Evolutionary conservation across 2,888 invertebrate species (phyloP).

Genomic region (Crepidodera aurea): DNA sequence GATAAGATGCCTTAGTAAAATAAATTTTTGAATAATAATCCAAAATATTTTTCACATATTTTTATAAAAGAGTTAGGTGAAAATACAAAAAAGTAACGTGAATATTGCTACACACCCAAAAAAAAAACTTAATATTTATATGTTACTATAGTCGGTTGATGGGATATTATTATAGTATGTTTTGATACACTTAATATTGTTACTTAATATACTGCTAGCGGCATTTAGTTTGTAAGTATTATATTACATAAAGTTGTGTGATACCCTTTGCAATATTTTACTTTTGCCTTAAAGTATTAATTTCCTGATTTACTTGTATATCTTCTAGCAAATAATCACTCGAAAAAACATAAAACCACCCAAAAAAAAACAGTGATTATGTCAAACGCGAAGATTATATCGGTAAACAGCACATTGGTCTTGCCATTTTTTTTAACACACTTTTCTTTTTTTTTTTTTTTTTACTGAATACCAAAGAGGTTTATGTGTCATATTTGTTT

Average conservation of each 20-base stretch:
- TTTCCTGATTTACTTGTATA: slow-evolving; percentile 49
- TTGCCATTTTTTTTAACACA: slow-evolving; percentile 50
- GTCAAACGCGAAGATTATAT: slow-evolving; percentile 13
- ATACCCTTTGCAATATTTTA: slow-evolving; percentile 58
- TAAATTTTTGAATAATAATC: slow-evolving; percentile 42
- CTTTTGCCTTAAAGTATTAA: slow-evolving; percentile 57
- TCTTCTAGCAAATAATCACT: slow-evolving; percentile 8
- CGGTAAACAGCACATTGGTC: slow-evolving; percentile 38
- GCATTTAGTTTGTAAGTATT: slow-evolving; percentile 61
- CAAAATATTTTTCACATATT: slow-evolving; percentile 42
- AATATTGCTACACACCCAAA: slow-evolving; percentile 42
- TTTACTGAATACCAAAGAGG: slow-evolving; percentile 60
- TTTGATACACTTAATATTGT: slow-evolving; percentile 50
- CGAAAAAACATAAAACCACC: too few relatives aligned
- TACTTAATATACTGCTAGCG: slow-evolving; percentile 58
- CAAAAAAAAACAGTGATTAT: too few relatives aligned
- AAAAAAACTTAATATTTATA: slow-evolving; percentile 53
- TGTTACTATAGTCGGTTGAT: slow-evolving; percentile 57
- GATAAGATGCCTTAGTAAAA: slow-evolving; percentile 44
- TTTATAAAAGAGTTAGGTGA: slow-evolving; percentile 41
- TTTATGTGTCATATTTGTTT: slow-evolving; percentile 56
- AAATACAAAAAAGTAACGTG: slow-evolving; percentile 32
- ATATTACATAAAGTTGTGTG: slow-evolving; percentile 57
- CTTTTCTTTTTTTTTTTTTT: slow-evolving; percentile 22
- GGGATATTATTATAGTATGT: slow-evolving; percentile 47